Evolutionary conservation across 92 coral and sea anemone species (phyloP).

Genomic region (Scolanthus callimorphus): DNA sequence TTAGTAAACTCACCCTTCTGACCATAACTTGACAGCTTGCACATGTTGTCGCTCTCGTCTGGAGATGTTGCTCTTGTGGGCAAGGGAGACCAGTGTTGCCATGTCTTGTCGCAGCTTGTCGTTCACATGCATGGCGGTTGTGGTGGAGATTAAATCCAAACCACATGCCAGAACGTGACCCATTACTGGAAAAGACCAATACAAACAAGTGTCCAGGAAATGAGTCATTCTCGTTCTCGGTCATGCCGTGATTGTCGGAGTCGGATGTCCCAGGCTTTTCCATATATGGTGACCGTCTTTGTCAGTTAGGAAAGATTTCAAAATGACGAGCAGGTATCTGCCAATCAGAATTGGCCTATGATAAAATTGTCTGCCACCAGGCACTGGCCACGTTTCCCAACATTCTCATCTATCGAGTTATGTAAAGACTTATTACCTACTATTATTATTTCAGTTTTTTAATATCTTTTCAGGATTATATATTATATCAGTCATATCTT

Average conservation of each 20-base stretch:
- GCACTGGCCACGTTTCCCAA: no score
- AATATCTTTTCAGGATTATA: no score
- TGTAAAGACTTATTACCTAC: no score
- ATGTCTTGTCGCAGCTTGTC: conserved; percentile 43
- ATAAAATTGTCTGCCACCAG: neutral
- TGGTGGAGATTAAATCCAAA: conserved; percentile 62
- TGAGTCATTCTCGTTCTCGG: no score
- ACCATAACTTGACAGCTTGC: conserved; percentile 72
- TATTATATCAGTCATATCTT: no score
- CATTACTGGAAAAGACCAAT: conserved; percentile 63
- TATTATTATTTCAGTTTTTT: no score
- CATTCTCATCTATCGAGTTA: no score
- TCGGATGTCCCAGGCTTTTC: no score
- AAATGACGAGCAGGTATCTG: neutral
- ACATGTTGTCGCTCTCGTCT: conserved; percentile 75
- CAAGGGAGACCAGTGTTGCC: conserved; percentile 45
- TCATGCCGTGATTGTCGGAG: no score
- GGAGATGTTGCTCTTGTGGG: conserved; percentile 58
- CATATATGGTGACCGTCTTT: no score
- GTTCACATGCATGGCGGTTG: conserved; percentile 44
- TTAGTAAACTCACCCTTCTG: conserved; percentile 87
- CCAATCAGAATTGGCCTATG: neutral
- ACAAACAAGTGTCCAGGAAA: no score
- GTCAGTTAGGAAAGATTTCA: no score
- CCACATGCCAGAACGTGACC: conserved; percentile 77